Evolutionary conservation across 2,113 vertebrate genomes (phyloP), one percentile per base, ranked within the genome.

Genomic region (Rhabdornis inornatus): DNA sequence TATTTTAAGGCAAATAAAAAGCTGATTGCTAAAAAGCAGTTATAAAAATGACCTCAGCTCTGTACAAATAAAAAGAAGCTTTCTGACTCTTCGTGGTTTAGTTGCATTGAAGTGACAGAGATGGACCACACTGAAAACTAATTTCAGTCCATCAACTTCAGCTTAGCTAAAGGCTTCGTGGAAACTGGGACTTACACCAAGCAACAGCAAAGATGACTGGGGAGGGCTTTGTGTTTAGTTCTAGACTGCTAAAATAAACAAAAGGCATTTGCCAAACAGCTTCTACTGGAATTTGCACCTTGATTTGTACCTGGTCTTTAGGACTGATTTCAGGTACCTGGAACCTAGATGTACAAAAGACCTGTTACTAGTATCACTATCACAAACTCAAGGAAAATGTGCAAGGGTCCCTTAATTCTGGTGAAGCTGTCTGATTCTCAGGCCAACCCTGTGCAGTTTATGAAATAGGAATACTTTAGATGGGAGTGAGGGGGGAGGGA

Each of bases 1-100:
- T 91, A 96, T 92, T 96, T 98, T 98, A 98, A 98, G 98, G 98
- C 98, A 98, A 98, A 98, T 95, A 97, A 98, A 97, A 98, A 97
- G 97, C 96, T 96, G 97, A 97, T 96, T 97, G 97, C 97, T 97
- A 97, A 96, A 96, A 98, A 97, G 97, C 96, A 98, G 95, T 96
- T 97, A 97, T 96, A 97, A 96, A 97, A 98, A 96, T 70, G 18
- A 97, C 35, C 89, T 97, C 95, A 85, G 80, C 93, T 93, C 92
- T 97, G 95, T 97, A 97, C 96, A 97, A 94, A 95, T 69, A 94
- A 97, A 97, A 97, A 91, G 78, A 93, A 70, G 92, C 83, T 74
- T 83, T 91, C 71, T 92, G 86, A 93, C 87, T 88, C 89, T 92
- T 90, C 11, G 3, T 27, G 35, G 77, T 75, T 95, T 96, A 94